Evolutionary conservation across 2,797 vertebrate genomes (phyloP), one percentile per base, ranked within the genome.

Genomic region (Microctenopoma stevenorrisi): DNA sequence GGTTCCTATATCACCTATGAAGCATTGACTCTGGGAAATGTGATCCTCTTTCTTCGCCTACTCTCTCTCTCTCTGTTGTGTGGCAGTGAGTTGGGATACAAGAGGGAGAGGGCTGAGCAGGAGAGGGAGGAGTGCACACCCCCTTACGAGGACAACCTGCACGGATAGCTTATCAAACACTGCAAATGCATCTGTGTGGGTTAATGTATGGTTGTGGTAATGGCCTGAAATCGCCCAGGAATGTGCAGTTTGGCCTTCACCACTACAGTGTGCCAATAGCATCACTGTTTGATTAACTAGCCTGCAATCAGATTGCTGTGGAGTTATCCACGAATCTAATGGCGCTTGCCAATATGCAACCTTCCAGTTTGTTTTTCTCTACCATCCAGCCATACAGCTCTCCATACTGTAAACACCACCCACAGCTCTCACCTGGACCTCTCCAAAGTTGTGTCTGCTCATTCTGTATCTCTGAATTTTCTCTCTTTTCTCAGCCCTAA

Each of bases 21-120:
- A 78, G 81, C 60, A 40, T 81, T 68, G 79, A 84, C 77, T 83
- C 72, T 46, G 40, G 74, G 87, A 82, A 90, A 90, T 71, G 63
- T 48, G 84, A 89, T 79, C 68, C 73, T 68, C 66, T 65, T 43
- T 54, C 62, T 61, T 72, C 68, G 73, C 63, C 40, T 65, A 48
- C 54, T 64, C 62, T 38, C 18, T 60, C 68, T 64, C 68, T 64
- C 48, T 35, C n/a, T 67, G 43, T 48, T 12, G 53, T 72, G 68
- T 82, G 74, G 61, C 40, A 38, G 59, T 0, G 71, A 44, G 70
- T 5, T 12, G 10, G 59, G 54, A 69, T 16, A 13, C 22, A 10
- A 25, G 38, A 55, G 51, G 68, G 66, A 55, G 68, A 53, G 63
- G 78, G 71, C 42, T 1, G 65, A 62, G 64, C 51, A 40, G 51